Evolutionary conservation across 2,888 invertebrate genomes (phyloP).

Genomic region (Nebria salina): DNA sequence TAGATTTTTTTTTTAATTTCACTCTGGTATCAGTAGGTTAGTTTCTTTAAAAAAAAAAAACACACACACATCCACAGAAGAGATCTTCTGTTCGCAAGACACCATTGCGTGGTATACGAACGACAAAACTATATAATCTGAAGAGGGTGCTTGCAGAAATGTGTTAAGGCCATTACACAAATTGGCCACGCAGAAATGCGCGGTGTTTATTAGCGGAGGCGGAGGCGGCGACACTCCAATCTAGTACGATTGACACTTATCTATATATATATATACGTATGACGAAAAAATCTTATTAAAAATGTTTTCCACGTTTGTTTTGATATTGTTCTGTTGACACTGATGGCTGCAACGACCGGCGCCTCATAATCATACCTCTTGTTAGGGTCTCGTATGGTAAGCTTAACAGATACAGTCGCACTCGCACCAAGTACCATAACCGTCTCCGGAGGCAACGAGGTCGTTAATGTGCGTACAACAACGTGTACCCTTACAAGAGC

Average conservation of each 20-base stretch:
- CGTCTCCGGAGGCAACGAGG: not conserved
- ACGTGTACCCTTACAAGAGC: not conserved
- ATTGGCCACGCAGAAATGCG: conserved; percentile 8
- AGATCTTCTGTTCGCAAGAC: too few relatives aligned
- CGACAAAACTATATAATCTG: not conserved
- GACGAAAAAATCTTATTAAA: conserved; percentile 40
- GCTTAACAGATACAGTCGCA: too few relatives aligned
- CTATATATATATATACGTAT: conserved; percentile 5
- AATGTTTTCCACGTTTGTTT: conserved; percentile 37
- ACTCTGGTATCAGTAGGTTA: too few relatives aligned
- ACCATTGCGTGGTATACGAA: not conserved
- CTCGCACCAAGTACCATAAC: not conserved
- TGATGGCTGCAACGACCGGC: conserved; percentile 7
- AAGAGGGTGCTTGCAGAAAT: conserved; percentile 26
- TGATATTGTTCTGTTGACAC: conserved; percentile 15
- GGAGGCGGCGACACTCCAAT: not conserved
- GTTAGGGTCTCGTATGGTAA: not conserved
- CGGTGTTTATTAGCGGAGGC: not conserved
- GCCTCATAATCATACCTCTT: not conserved
- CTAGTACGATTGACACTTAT: conserved; percentile 10
- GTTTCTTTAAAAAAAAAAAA: too few relatives aligned
- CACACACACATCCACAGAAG: too few relatives aligned
- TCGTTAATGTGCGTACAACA: not conserved
- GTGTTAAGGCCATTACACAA: conserved; percentile 45
- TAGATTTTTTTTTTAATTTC: too few relatives aligned